Percentiles rank a stretch among this genome's conserved stretches.
These are phyloP conservation scores for Mycteria americana DNA, from an alignment of 2,797 vertebrate species.

Conservation along the genomic window DNA sequence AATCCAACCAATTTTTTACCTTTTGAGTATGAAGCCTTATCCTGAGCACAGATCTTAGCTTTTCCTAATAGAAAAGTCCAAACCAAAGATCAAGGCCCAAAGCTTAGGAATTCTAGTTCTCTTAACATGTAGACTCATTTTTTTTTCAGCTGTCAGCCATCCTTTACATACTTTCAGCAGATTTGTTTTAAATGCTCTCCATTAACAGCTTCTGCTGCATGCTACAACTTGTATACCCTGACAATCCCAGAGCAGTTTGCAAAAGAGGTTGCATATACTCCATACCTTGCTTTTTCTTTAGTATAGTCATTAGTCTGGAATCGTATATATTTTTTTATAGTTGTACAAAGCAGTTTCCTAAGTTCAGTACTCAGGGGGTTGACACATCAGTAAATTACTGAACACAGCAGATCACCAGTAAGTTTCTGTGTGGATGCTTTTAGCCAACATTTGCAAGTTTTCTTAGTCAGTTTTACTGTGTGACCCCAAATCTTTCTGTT, in stretches of 20 bases:
- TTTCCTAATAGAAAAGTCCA: background rate
- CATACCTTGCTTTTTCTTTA: background rate
- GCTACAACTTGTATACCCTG: background rate
- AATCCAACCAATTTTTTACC: background rate
- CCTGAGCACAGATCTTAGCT: background rate
- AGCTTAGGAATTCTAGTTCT: background rate
- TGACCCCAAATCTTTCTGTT: background rate
- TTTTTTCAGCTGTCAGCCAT: background rate
- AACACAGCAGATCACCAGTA: background rate
- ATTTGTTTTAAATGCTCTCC: background rate
- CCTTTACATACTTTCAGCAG: background rate
- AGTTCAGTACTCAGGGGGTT: background rate
- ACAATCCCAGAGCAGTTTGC: background rate
- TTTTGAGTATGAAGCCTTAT: background rate
- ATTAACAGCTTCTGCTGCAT: background rate
- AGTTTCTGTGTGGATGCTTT: background rate
- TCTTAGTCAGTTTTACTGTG: background rate
- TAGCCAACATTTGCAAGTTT: background rate
- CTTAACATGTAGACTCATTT: fast-evolving
- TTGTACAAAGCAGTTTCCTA: background rate
- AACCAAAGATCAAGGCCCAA: background rate
- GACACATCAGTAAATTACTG: background rate
- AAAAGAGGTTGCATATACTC: background rate
- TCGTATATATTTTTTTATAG: background rate
- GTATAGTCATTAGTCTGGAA: background rate